Conservation (phyloP, 2,888 invertebrate species). For the Troglohyphantes excavatus region DNA sequence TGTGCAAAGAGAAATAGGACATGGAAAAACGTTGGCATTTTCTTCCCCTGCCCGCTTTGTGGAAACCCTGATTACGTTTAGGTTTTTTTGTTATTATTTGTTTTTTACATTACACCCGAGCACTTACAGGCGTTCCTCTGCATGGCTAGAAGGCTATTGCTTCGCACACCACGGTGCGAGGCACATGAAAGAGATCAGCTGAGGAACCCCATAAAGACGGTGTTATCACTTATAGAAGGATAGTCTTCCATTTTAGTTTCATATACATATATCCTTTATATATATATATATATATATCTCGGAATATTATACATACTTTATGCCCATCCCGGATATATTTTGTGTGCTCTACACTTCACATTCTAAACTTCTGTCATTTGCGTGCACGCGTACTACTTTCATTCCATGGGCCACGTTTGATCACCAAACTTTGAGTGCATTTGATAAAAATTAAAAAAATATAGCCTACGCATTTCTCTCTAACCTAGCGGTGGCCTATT, state of each 20-base stretch:
- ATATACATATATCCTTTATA: conserved; percentile 61
- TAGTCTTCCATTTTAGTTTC: conserved; percentile 33
- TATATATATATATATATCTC: conserved; percentile 52
- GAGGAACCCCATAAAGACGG: conserved; percentile 72
- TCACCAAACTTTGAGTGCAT: conserved; percentile 65
- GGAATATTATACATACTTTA: conserved; percentile 24
- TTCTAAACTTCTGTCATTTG: conserved; percentile 13
- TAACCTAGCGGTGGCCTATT: conserved; percentile 67
- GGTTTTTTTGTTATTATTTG: conserved; percentile 3
- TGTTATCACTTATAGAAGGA: conserved; percentile 58
- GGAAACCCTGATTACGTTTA: conserved; percentile 54
- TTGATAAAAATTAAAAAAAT: conserved; percentile 77
- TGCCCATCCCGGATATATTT: conserved; percentile 18
- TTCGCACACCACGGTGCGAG: conserved; percentile 20
- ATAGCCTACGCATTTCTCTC: conserved; percentile 72
- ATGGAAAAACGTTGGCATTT: conserved; percentile 75
- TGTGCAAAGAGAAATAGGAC: conserved; percentile 79
- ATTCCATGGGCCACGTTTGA: conserved; percentile 33
- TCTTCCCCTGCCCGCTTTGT: conserved; percentile 62
- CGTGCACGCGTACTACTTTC: conserved; percentile 15
- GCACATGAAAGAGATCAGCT: conserved; percentile 57
- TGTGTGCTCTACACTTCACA: conserved; percentile 53
- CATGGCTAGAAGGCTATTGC: conserved; percentile 70
- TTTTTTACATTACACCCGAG: conserved; percentile 12
- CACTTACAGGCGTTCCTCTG: conserved; percentile 72